Percentiles rank a stretch among this genome's conserved stretches.
Evolutionary conservation across 2,113 vertebrate species (phyloP).

Genomic region (Epinephelus lanceolatus): DNA sequence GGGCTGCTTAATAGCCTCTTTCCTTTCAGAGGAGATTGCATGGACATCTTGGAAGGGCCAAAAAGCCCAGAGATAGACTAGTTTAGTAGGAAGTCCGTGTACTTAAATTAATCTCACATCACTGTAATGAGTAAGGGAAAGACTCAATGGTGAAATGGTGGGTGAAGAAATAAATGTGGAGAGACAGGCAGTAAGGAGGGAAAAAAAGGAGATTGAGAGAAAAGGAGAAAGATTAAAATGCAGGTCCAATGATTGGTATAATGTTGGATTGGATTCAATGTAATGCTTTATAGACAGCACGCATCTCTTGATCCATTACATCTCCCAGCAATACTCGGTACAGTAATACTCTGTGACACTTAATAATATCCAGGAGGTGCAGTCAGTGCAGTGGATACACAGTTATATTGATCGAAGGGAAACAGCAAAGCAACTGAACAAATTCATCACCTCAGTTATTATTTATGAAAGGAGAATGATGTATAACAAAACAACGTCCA

Average conservation of each 20-base stretch:
- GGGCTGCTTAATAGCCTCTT: conserved; percentile 75
- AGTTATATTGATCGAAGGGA: not conserved
- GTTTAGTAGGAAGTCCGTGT: conserved; percentile 55
- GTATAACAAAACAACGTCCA: not conserved
- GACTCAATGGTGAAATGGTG: conserved; percentile 60
- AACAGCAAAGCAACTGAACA: not conserved
- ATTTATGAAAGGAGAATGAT: conserved; percentile 18
- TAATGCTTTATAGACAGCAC: not conserved
- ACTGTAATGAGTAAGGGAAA: conserved; percentile 63
- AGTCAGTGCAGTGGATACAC: not conserved
- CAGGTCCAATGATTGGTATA: not conserved
- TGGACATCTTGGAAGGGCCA: conserved; percentile 60
- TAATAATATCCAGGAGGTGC: not conserved
- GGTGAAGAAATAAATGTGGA: conserved; percentile 50
- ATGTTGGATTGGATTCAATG: not conserved
- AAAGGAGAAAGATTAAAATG: conserved; percentile 13
- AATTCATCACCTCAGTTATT: conserved; percentile 7
- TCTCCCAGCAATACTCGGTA: not conserved
- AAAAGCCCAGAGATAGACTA: conserved; percentile 62
- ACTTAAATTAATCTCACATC: conserved; percentile 74
- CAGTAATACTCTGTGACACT: conserved; percentile 2
- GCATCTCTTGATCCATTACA: not conserved
- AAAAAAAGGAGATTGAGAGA: not conserved
- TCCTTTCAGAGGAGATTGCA: conserved; percentile 73
- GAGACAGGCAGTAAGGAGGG: conserved; percentile 12